phyloP scores from a whole-genome alignment of 1,140 invertebrate species.

The Sarcophaga peregrina region DNA sequence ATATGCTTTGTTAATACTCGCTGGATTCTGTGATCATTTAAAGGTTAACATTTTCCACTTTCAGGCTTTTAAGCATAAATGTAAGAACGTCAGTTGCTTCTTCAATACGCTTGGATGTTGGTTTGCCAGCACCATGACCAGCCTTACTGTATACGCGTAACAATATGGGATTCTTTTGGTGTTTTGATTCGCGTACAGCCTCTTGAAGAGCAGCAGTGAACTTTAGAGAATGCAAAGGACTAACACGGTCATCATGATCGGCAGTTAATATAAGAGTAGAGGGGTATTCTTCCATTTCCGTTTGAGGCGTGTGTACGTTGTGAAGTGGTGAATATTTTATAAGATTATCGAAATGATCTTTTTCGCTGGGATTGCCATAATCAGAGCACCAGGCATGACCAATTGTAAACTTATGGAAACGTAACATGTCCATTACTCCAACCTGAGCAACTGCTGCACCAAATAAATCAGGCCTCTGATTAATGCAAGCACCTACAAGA shows the following conservation, averaged over 20 bases:
- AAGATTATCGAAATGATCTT: conserved; percentile 89
- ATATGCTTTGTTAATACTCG: not conserved
- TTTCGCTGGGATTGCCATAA: conserved; percentile 91
- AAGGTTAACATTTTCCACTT: conserved; percentile 62
- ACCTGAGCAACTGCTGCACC: conserved; percentile 92
- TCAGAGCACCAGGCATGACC: conserved; percentile 97
- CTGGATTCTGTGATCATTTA: conserved; percentile 44
- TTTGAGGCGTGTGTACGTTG: conserved; percentile 81
- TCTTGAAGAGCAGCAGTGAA: conserved; percentile 93
- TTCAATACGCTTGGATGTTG: conserved; percentile 84
- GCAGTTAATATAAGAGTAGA: conserved; percentile 91
- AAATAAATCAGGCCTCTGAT: conserved; percentile 95
- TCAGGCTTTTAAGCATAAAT: conserved; percentile 84
- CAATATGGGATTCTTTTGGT: conserved; percentile 89
- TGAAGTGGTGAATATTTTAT: conserved; percentile 96
- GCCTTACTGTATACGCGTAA: conserved; percentile 93
- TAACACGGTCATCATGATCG: conserved; percentile 98
- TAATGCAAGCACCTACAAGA: conserved; percentile 89
- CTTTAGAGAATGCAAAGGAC: conserved; percentile 95
- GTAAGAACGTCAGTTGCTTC: conserved; percentile 88
- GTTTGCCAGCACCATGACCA: conserved; percentile 96
- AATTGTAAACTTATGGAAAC: conserved; percentile 98
- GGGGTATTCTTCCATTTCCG: conserved; percentile 80
- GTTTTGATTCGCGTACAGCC: conserved; percentile 71
- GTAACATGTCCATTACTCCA: conserved; percentile 96